These are phyloP conservation scores for Nysson spinosus DNA, from an alignment of 2,888 invertebrate genomes.

Conservation along the genomic window DNA sequence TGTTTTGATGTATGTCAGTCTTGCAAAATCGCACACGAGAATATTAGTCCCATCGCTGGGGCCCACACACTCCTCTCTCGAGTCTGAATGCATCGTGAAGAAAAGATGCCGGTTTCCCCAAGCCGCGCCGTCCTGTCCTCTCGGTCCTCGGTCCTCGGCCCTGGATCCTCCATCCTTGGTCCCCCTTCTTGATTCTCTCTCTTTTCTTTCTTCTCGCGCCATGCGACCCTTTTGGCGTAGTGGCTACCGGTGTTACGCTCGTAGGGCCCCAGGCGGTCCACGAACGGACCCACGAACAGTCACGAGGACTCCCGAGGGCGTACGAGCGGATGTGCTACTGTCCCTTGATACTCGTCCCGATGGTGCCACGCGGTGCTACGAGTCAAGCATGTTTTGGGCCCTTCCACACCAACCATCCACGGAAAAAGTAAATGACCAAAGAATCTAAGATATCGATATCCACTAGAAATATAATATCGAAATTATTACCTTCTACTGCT, in stretches of 20 bases:
- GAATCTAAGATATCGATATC: slow-evolving; percentile 11
- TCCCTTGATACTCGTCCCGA: slow-evolving; percentile 49
- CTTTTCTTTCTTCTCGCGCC: slow-evolving; percentile 43
- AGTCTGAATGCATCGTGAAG: slow-evolving; percentile 64
- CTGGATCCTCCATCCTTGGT: slow-evolving; percentile 26
- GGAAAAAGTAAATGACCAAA: slow-evolving; percentile 17
- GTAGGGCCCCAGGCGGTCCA: slow-evolving; percentile 71
- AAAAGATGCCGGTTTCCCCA: slow-evolving; percentile 62
- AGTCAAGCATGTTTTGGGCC: slow-evolving; percentile 29
- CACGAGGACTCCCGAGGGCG: slow-evolving; percentile 67
- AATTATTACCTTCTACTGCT: background rate
- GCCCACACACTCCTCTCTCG: slow-evolving; percentile 38
- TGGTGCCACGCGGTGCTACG: slow-evolving; percentile 45
- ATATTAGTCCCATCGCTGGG: slow-evolving; percentile 35
- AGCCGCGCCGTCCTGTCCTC: slow-evolving; percentile 38
- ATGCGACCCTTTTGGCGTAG: slow-evolving; percentile 70
- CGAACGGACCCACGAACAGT: slow-evolving; percentile 60
- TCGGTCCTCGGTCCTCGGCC: slow-evolving; percentile 36
- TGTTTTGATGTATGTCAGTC: too few relatives aligned
- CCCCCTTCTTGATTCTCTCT: slow-evolving; percentile 32
- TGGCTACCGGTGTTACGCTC: slow-evolving; percentile 77
- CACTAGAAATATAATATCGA: background rate
- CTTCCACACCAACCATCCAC: slow-evolving; percentile 12
- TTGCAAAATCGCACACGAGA: slow-evolving; percentile 10
- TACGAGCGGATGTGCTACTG: slow-evolving; percentile 50